Percentiles rank a stretch among this genome's conserved stretches.
phyloP scores from a whole-genome alignment of 2,113 vertebrate species.

The Panthera tigris region DNA sequence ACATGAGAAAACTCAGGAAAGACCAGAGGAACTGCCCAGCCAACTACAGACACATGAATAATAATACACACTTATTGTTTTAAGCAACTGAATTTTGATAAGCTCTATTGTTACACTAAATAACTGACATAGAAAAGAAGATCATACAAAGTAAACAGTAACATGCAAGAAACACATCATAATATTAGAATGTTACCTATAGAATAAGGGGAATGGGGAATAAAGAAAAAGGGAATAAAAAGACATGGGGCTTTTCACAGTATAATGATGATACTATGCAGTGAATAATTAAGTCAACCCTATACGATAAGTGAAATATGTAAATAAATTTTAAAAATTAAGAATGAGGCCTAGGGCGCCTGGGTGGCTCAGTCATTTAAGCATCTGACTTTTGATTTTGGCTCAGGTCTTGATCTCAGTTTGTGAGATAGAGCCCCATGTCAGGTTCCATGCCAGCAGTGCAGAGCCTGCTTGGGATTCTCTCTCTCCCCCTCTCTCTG shows the following conservation, averaged over 20 bases:
- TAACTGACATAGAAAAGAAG: not conserved
- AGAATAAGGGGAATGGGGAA: not conserved
- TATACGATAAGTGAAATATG: not conserved
- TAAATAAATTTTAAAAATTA: not conserved
- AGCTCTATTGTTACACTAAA: not conserved
- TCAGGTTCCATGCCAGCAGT: too few species aligned
- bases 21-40: not conserved
- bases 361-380: too few species aligned
- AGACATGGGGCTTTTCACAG: not conserved
- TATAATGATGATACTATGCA: not conserved
- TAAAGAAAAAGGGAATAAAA: not conserved
- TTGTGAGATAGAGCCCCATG: too few species aligned
- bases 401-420: too few species aligned
- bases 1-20: not conserved
- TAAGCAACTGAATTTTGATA: not conserved
- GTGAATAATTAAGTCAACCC: slow-evolving; percentile 8
- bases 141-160: not conserved
- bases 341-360: not conserved
- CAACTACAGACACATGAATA: not conserved
- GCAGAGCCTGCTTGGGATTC: too few species aligned
- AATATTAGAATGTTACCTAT: not conserved
- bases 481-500: too few species aligned
- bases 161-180: not conserved
- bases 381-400: too few species aligned
- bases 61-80: not conserved